Evolutionary conservation across 2,113 vertebrate species (phyloP), one percentile per base, ranked within the genome.

Genomic region (Macquaria ambigua): DNA sequence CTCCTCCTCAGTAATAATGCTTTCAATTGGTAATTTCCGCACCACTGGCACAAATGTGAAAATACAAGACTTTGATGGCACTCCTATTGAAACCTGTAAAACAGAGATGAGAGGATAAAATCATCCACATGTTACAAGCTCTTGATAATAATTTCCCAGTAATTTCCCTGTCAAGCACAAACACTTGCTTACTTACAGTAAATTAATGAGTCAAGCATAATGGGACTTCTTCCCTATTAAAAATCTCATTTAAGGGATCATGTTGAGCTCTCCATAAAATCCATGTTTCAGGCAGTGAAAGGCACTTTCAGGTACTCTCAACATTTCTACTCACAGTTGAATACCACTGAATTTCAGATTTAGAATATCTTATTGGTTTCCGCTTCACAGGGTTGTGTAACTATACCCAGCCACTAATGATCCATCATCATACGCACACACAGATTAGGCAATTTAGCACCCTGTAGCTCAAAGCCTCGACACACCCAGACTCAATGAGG

Each of bases 11-110:
- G 53, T 78, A 82, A 97, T 76, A 48, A 95, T 85, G 90, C 87
- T 92, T 85, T 96, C 94, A 81, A 87, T 93, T 72, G 97, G 97
- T 87, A 98, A 95, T 89, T 50, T 95, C 94, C 96, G 93, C 84
- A 97, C 74, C 67, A 94, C 92, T 20, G 98, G 97, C 67, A 98
- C 74, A 63, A 99, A 98, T 5, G 96, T 97, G 94, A 98, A 97
- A 63, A 86, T 85, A 89, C 95, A 23, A 74, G 96, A 91, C 88
- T 95, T 95, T 18, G 93, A 85, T 90, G 92, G 73, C 37, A 71
- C 87, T 62, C 88, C 89, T 64, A 77, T 8, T n/a, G 85, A 84
- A 78, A 91, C 90, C 96, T 96, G 83, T 53, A 74, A 76, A 62
- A 75, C 14, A 85, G 23, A 90, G 25, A 62, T 16, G 3, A 67